Evolutionary conservation across 1,140 invertebrate genomes (phyloP).

Genomic region (Thaumatotibia leucotreta): DNA sequence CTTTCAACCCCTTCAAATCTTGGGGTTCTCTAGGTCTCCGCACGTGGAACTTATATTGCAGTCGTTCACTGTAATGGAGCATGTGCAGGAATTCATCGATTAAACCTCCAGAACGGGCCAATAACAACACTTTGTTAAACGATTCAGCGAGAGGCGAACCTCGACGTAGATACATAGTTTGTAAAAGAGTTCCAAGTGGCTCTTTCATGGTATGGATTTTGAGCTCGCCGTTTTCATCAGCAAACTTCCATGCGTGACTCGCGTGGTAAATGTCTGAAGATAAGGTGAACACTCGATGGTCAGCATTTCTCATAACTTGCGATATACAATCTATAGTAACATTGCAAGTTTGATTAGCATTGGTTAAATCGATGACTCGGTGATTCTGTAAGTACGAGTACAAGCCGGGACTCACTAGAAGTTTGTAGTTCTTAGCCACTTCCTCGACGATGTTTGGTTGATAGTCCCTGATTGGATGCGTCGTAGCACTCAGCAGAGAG

Average conservation of each 20-base stretch:
- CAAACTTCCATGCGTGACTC: background rate
- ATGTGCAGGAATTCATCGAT: background rate
- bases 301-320: background rate
- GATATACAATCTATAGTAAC: background rate
- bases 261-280: background rate
- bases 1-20: background rate
- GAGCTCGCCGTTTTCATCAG: constrained; percentile 6
- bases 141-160: background rate
- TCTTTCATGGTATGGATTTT: background rate
- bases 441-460: constrained; percentile 15
- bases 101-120: background rate
- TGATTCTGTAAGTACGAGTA: background rate
- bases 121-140: background rate
- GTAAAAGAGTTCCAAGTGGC: background rate
- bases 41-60: background rate
- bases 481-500: constrained; percentile 17
- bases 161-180: constrained; percentile 17
- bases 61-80: background rate
- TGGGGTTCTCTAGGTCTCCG: background rate
- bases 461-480: constrained; percentile 12
- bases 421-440: background rate
- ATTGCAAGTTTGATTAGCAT: background rate
- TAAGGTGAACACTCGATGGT: background rate
- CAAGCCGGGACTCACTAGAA: background rate
- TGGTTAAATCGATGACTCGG: background rate